Evolutionary conservation across 2,797 vertebrate species (phyloP).

Genomic region (Psittacula echo): DNA sequence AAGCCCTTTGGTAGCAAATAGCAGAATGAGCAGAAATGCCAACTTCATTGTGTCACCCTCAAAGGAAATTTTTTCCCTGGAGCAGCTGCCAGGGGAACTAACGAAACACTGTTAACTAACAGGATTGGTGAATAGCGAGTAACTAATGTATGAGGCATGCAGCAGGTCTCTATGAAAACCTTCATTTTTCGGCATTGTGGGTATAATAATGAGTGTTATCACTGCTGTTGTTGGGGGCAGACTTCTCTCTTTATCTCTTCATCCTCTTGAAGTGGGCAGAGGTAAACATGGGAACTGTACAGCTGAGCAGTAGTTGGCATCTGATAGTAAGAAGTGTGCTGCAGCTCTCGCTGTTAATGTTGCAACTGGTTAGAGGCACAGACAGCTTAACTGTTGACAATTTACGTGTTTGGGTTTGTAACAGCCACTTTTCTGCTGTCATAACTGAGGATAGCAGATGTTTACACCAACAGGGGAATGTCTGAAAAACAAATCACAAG

Average conservation of each 20-base stretch:
- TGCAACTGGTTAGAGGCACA: not conserved
- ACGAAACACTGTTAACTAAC: conserved; percentile 42
- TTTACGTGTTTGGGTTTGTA: not conserved
- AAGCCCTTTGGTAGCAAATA: not conserved
- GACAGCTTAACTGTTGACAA: not conserved
- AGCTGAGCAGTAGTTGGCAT: not conserved
- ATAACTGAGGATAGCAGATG: not conserved
- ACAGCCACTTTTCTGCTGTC: not conserved
- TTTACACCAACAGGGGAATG: not conserved
- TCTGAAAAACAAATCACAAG: not conserved
- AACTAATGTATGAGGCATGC: not conserved
- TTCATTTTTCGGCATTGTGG: not conserved
- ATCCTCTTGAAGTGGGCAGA: not conserved
- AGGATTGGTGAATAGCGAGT: not conserved
- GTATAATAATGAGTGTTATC: not conserved
- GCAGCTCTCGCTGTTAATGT: not conserved
- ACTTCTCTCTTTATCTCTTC: not conserved
- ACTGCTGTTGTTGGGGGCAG: not conserved
- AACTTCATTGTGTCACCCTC: not conserved
- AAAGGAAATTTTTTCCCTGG: not conserved
- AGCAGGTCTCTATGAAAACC: not conserved
- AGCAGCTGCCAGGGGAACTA: conserved; percentile 22
- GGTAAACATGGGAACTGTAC: not conserved
- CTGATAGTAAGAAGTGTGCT: not conserved
- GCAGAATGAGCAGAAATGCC: not conserved